Base-by-base conservation (phyloP, 2,888 invertebrate genomes). In the Sphaerophoria rueppellii region DNA sequence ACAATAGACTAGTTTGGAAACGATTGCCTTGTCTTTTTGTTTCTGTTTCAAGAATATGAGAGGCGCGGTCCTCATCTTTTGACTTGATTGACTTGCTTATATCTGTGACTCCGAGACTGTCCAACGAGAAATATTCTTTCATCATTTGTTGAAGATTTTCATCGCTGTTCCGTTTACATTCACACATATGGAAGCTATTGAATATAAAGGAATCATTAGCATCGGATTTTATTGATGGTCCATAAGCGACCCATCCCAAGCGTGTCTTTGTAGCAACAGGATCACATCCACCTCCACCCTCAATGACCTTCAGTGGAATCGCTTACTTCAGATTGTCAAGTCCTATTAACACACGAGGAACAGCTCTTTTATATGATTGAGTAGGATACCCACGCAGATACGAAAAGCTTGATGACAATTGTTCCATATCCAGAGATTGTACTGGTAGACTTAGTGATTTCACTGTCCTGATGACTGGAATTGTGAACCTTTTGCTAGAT, bases 221-320 rank as follows among this genome's bases (percentile, higher is more conserved):
- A n/a, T 24, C 24, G 24, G 12, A 6, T 35, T 55, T 55, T 35
- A 35, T 55, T n/a, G 35, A 55, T 6, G 34, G 35, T 11, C 55
- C 55, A 6, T 55, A 7, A 35, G 35, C 35, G n/a, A 35, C 12
- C 55, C 55, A 55, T 6, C 35, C 35, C 35, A 55, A 37, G 4
- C 57, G n/a, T 14, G 57, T 58, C 7, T 58, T 58, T 4, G 57
- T 58, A 34, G 57, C 57, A 37, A 58, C 57, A 58, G 57, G 57
- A 37, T 58, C 37, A 4, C 37, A 35, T 9, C 0, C n/a, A n/a
- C n/a, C 37, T 4, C 14, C 14, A 9, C 37, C 35, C 6, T 58
- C 57, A 37, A 37, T 58, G 57, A 14, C 35, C 37, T 34, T 58
- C 14, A 58, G 37, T 37, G n/a, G 57, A 16, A 58, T 2, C 3